Conservation (phyloP, 2,113 vertebrate species). For the Gorsachius goisagi region DNA sequence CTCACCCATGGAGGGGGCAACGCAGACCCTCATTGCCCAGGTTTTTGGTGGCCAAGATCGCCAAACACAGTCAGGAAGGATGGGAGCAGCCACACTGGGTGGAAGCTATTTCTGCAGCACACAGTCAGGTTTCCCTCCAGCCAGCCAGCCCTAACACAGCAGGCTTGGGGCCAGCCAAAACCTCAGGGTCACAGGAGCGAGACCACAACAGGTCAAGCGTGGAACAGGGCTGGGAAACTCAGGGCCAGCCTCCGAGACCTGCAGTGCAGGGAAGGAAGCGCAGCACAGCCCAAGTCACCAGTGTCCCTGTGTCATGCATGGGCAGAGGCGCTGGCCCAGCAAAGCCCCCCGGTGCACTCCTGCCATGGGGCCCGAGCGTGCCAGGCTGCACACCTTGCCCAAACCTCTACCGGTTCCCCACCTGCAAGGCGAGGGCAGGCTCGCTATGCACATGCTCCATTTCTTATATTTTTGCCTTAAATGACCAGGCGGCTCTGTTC, state of each 20-base stretch:
- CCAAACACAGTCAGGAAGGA: not conserved
- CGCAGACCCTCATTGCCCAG: not conserved
- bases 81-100: not conserved
- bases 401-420: fast-evolving
- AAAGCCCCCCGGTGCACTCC: not conserved
- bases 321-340: not conserved
- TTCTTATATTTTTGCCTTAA: not conserved
- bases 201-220: not conserved
- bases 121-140: not conserved
- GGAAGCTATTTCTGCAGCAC: not conserved
- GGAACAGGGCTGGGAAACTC: not conserved
- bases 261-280: fast-evolving
- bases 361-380: fast-evolving
- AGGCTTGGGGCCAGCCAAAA: not conserved
- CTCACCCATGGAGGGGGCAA: not conserved
- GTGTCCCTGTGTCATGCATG: fast-evolving
- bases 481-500: fast-evolving
- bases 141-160: not conserved
- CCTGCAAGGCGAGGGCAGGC: not conserved
- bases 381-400: not conserved
- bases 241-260: not conserved
- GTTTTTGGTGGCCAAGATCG: not conserved
- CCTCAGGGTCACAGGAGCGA: not conserved
- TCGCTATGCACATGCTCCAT: fast-evolving
- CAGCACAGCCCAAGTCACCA: not conserved